Percentiles rank a stretch among this genome's conserved stretches.
phyloP scores from a whole-genome alignment of 2,797 vertebrate genomes.

The Tympanoctomys barrerae region DNA sequence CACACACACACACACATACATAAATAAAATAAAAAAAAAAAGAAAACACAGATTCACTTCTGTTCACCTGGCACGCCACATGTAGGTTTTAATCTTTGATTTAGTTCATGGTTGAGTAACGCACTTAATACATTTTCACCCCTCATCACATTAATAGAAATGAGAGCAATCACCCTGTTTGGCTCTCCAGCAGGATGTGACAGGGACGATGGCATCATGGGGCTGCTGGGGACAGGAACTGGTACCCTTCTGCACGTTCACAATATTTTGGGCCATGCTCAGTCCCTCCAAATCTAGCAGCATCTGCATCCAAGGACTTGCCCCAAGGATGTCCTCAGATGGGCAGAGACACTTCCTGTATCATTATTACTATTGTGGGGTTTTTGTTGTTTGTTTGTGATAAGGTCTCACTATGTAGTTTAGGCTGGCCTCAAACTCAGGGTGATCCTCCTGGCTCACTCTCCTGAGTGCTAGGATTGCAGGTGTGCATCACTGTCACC shows the following conservation, averaged over 20 bases:
- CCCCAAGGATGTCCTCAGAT: background rate
- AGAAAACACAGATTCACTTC: background rate
- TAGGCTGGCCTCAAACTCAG: background rate
- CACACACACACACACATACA: too few species aligned
- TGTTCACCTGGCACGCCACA: background rate
- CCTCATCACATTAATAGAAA: conserved; percentile 42
- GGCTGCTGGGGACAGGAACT: background rate
- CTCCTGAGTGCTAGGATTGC: background rate
- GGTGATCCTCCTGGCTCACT: background rate
- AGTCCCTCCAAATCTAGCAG: background rate
- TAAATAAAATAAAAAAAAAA: too few species aligned
- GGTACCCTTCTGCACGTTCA: background rate
- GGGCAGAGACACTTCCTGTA: background rate
- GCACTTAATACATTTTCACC: conserved; percentile 26
- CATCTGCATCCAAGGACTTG: background rate
- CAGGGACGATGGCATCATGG: background rate
- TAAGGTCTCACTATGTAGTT: background rate
- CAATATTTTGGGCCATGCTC: background rate
- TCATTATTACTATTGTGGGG: background rate
- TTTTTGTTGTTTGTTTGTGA: background rate
- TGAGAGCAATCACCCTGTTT: background rate
- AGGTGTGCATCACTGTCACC: background rate
- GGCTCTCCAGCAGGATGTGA: too few species aligned
- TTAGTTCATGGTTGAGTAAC: conserved; percentile 53
- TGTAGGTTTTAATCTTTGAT: conserved; percentile 50